Base-by-base conservation (phyloP, 2,888 invertebrate genomes). In the Aleiodes testaceus region DNA sequence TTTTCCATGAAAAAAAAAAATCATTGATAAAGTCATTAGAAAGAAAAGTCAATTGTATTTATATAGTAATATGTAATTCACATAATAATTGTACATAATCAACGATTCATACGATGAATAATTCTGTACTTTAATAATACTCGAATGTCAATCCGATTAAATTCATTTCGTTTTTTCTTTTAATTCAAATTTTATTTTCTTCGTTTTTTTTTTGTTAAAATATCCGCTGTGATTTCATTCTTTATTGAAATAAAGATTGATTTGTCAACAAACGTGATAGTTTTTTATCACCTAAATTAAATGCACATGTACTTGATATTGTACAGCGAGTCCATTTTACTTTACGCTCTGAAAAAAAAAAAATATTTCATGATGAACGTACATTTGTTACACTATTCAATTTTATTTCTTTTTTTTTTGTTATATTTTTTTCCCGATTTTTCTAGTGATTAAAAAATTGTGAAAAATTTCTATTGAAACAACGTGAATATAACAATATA, bases 81-180 rank as follows among this genome's bases (percentile, higher is more conserved):
- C 81, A 82, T 83, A 77, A 77, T 80, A 81, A 81, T 83, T 80
- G 80, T 83, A 84, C 81, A 83, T 79, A 79, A 79, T 82, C 77
- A 80, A 81, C 79, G 80, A 78, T 80, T 75, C 77, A 79, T 75
- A 79, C 73, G 79, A 79, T 68, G 59, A 71, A 70, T 82, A 80
- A 75, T 72, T n/a, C 75, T 78, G 74, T 77, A 76, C 70, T 50
- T 74, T 66, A 64, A 61, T 53, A 66, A 77, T 74, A 77, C 64
- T 68, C 72, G 49, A 72, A 69, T 65, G 68, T 70, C 66, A 42
- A 47, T 70, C 68, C 49, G 59, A 66, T n/a, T 20, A 49, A 69
- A 70, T 64, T 61, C 36, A 72, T 66, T 70, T 68, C 50, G 20
- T 71, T 53, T 16, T 69, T 47, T 66, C 49, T 50, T 63, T 61